phyloP scores from a whole-genome alignment of 2,888 invertebrate genomes.

The Drosophila pseudotakahashii region DNA sequence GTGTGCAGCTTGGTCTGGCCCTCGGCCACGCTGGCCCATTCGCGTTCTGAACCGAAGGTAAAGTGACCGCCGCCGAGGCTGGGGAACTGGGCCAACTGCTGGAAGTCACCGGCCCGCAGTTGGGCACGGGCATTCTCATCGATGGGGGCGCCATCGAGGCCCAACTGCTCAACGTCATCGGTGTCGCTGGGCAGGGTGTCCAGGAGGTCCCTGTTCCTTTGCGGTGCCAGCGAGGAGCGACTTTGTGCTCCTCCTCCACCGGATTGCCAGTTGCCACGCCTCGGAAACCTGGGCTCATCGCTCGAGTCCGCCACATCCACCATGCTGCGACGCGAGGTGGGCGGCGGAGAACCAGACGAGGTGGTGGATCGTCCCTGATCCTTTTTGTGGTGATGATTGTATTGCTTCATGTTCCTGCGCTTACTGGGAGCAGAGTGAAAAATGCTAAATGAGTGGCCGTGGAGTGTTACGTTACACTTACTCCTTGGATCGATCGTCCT shows the following conservation, averaged over 20 bases:
- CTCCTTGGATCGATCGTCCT: slow-evolving; percentile 82
- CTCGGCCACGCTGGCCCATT: slow-evolving; percentile 81
- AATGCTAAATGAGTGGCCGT: not conserved
- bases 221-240: slow-evolving; percentile 51
- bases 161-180: slow-evolving; percentile 49
- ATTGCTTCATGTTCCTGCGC: slow-evolving; percentile 80
- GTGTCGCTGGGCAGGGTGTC: slow-evolving; percentile 52
- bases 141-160: slow-evolving; percentile 62
- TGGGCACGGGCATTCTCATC: slow-evolving; percentile 76
- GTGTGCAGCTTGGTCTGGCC: slow-evolving; percentile 77
- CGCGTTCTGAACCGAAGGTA: slow-evolving; percentile 84
- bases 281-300: slow-evolving; percentile 79
- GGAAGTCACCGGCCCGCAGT: slow-evolving; percentile 83
- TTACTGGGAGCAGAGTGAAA: slow-evolving; percentile 59
- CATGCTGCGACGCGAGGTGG: slow-evolving; percentile 71
- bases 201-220: slow-evolving; percentile 59
- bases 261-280: slow-evolving; percentile 60
- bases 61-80: slow-evolving; percentile 83
- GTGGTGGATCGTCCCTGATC: slow-evolving; percentile 56
- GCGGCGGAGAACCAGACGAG: slow-evolving; percentile 76
- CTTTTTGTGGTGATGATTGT: slow-evolving; percentile 58
- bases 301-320: slow-evolving; percentile 83
- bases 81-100: slow-evolving; percentile 82
- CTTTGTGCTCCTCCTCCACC: slow-evolving; percentile 45
- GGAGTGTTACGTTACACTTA: slow-evolving; percentile 62